Base-by-base conservation (phyloP, 2,888 invertebrate species). In the Tipula vernalis region DNA sequence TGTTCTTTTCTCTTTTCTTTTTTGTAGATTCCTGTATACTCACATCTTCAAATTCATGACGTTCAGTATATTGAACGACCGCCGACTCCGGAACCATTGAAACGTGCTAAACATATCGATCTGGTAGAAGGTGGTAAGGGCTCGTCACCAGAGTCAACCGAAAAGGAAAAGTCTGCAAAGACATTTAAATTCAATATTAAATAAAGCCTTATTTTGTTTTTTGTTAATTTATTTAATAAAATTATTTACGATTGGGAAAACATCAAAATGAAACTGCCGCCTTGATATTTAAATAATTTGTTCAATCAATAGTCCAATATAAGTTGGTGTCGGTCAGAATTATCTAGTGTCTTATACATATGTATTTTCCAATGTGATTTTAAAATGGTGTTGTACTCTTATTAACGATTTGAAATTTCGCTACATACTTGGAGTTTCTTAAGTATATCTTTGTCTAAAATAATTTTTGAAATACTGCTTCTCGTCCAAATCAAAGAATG, bases 11-110 rank as follows among this genome's bases (percentile, higher is more conserved):
- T 85, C 3, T 39, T 8, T 5, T 8, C 13, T 85, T 2, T 36
- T 86, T 89, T 91, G 86, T 88, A 95, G 94, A 95, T 95, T 90
- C 95, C 95, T 87, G 93, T 95, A 88, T 95, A 95, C 91, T 90
- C 93, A 87, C 95, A 95, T 91, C 91, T 95, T 88, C 93, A 93
- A 89, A 93, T 94, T 90, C 93, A 94, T 88, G 92, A 93, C 84
- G 93, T 94, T 86, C 90, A 90, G 89, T 92, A 93, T 87, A 92
- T 95, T 89, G 92, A 92, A 86, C 92, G 93, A 51, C 93, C 94
- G 87, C 89, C 92, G 86, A 94, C 93, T 88, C 94, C 95, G 28
- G 91, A 91, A 88, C 90, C 92, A 71, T 92, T 94, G 88, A 91
- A 90, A 84, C 91, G 90, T 87, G 91, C 92, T 0, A 89, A 88